Percentiles rank a stretch among this genome's conserved stretches.
These are phyloP conservation scores for Zygaena filipendulae DNA, from an alignment of 2,888 invertebrate genomes.

Conservation along the genomic window DNA sequence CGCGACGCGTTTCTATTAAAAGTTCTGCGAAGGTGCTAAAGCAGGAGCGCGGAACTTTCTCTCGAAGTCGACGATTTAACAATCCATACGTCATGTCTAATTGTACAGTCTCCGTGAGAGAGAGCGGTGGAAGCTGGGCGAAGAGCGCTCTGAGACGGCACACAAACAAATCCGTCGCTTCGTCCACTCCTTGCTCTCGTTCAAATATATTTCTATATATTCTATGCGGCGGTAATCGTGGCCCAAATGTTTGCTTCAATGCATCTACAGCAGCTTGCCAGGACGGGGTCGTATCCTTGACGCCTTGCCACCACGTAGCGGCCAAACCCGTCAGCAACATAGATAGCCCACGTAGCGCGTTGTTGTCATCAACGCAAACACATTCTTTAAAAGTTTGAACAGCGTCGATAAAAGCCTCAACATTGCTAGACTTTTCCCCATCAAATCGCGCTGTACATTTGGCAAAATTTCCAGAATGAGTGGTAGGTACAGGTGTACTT, in stretches of 20 bases:
- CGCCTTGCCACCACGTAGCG: conserved; percentile 16
- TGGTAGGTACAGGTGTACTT: background rate
- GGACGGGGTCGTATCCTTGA: conserved; percentile 4
- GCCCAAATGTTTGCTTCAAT: conserved; percentile 9
- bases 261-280: conserved; percentile 6
- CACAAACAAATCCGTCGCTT: too few species aligned
- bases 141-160: too few species aligned
- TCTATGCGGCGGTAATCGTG: conserved; percentile 9
- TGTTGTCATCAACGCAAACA: too few species aligned
- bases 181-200: too few species aligned
- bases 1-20: too few species aligned
- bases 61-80: conserved; percentile 11
- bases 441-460: conserved; percentile 13
- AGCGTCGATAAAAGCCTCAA: conserved; percentile 14
- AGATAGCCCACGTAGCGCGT: conserved; percentile 14
- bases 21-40: conserved; percentile 11
- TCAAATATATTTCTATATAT: conserved; percentile 13
- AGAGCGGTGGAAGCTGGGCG: too few species aligned
- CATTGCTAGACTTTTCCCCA: conserved; percentile 7
- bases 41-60: conserved; percentile 8
- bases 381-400: conserved; percentile 14
- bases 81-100: conserved; percentile 16
- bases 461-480: conserved; percentile 7
- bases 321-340: conserved; percentile 16
- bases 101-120: too few species aligned